These are phyloP conservation scores for Autographa gamma DNA, from an alignment of 2,888 invertebrate species.

Conservation along the genomic window DNA sequence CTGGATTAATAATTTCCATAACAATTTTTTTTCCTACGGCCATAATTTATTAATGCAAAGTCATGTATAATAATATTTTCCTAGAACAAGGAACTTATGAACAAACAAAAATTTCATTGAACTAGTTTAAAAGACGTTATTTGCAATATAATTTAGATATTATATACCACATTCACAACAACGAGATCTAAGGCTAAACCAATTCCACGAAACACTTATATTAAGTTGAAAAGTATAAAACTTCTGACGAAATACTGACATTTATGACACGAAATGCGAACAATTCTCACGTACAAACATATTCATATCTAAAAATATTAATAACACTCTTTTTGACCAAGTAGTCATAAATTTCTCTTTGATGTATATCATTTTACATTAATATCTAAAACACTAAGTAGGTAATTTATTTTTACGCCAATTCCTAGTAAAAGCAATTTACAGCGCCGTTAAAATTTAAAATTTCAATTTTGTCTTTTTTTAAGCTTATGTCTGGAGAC, in stretches of 20 bases:
- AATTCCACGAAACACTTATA: background rate
- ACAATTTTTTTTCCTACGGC: too few relatives aligned
- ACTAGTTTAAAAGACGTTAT: background rate
- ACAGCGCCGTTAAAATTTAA: background rate
- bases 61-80: too few relatives aligned
- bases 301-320: background rate
- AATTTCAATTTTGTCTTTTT: background rate
- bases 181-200: background rate
- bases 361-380: background rate
- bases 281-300: background rate
- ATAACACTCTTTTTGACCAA: background rate
- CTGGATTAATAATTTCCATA: too few relatives aligned
- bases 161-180: background rate
- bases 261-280: background rate
- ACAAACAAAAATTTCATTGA: background rate
- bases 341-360: constrained; percentile 12
- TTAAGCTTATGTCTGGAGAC: background rate
- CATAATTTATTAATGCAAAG: too few relatives aligned
- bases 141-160: background rate
- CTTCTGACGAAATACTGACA: background rate
- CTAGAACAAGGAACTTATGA: background rate
- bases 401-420: constrained; percentile 12
- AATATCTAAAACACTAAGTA: constrained; percentile 12
- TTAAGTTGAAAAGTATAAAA: background rate
- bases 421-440: background rate